Percentiles rank a stretch among this genome's conserved stretches.
Evolutionary conservation across 1,140 invertebrate genomes (phyloP).

Genomic region (Radopholus similis): DNA sequence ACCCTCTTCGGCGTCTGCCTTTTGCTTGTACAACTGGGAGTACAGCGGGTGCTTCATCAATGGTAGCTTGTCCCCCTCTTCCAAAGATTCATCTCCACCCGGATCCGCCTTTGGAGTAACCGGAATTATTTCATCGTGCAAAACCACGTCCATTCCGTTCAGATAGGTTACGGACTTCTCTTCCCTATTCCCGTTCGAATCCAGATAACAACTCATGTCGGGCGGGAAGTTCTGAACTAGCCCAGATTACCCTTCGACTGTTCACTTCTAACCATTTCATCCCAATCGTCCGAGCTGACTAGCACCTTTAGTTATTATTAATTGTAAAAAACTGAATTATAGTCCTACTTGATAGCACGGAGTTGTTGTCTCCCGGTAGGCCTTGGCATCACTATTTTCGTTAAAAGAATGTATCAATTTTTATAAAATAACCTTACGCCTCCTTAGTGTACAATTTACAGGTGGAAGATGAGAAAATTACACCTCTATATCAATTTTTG

Average conservation of each 20-base stretch:
- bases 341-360: too few relatives aligned
- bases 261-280: constrained; percentile 43
- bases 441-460: too few relatives aligned
- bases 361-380: too few relatives aligned
- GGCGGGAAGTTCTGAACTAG: constrained; percentile 45
- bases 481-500: constrained; percentile 16
- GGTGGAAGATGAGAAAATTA: constrained; percentile 46
- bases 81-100: too few relatives aligned
- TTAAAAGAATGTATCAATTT: too few relatives aligned
- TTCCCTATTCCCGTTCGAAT: constrained; percentile 17
- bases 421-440: too few relatives aligned
- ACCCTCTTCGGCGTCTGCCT: background rate
- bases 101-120: constrained; percentile 8
- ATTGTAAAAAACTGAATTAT: too few relatives aligned
- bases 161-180: constrained; percentile 41
- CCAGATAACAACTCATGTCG: constrained; percentile 49
- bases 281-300: constrained; percentile 49
- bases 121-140: constrained; percentile 50
- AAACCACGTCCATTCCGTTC: constrained; percentile 53
- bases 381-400: too few relatives aligned
- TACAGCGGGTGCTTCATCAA: background rate
- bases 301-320: too few relatives aligned
- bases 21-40: constrained; percentile 6
- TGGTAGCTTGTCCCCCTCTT: background rate
- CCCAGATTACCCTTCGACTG: too few relatives aligned